phyloP scores from a whole-genome alignment of 2,888 invertebrate species.

The Microplitis deprimator region DNA sequence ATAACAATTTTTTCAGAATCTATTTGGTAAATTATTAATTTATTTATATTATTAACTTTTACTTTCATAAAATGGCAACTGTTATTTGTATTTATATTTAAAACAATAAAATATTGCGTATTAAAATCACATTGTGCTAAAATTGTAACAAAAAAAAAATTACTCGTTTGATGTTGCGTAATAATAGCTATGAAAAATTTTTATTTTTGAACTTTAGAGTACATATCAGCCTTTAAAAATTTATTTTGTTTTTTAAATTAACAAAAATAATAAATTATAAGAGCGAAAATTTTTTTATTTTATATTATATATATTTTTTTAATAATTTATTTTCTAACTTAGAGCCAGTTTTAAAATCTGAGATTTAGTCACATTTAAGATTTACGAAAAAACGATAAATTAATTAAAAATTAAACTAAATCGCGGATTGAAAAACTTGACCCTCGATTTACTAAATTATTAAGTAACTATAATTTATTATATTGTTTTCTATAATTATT shows the following conservation, averaged over 20 bases:
- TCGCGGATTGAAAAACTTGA: too few relatives aligned
- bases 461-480: background rate
- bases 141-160: background rate
- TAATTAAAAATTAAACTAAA: too few relatives aligned
- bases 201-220: background rate
- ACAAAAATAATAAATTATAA: too few relatives aligned
- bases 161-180: background rate
- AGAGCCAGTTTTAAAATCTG: background rate
- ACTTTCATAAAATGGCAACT: background rate
- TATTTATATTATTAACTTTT: background rate
- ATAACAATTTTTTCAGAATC: background rate
- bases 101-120: background rate
- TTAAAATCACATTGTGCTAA: background rate
- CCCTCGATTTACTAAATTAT: background rate
- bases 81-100: background rate
- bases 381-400: too few relatives aligned
- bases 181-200: background rate
- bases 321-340: background rate
- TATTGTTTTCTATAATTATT: background rate
- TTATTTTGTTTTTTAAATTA: background rate
- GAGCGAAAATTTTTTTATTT: too few relatives aligned
- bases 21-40: background rate
- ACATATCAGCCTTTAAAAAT: conserved; percentile 8
- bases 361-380: too few relatives aligned
- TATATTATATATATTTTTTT: background rate